Evolutionary conservation across 1,140 invertebrate species (phyloP).

Genomic region (Chironomus striatipennis): DNA sequence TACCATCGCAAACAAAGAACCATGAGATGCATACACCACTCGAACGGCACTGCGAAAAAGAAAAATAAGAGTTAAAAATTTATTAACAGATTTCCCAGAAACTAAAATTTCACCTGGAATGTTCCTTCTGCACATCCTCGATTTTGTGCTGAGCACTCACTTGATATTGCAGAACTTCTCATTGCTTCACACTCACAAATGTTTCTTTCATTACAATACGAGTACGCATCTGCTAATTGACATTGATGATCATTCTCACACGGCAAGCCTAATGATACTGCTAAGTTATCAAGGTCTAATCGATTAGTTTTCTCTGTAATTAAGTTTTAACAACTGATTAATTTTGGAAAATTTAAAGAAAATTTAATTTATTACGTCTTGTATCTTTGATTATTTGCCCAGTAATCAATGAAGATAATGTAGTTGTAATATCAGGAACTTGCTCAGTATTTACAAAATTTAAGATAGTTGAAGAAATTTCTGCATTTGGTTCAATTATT

Average conservation of each 20-base stretch:
- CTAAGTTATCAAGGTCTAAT: constrained; percentile 44
- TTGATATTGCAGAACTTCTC: constrained; percentile 26
- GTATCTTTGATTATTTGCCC: not conserved
- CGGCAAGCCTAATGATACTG: constrained; percentile 64
- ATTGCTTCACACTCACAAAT: constrained; percentile 64
- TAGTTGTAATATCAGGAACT: constrained; percentile 30
- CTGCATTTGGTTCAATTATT: constrained; percentile 41
- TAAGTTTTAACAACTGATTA: constrained; percentile 24
- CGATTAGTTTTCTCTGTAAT: constrained; percentile 37
- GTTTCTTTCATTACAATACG: constrained; percentile 61
- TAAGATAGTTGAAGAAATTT: constrained; percentile 31
- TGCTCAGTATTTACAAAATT: constrained; percentile 31
- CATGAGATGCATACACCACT: constrained; percentile 79
- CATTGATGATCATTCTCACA: constrained; percentile 72
- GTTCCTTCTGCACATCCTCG: constrained; percentile 73
- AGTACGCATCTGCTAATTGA: constrained; percentile 64
- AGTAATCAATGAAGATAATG: constrained; percentile 28
- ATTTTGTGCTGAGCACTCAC: constrained; percentile 56
- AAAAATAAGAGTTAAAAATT: too few relatives aligned
- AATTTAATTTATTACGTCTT: not conserved
- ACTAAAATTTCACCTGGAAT: constrained; percentile 60
- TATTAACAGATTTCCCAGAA: too few relatives aligned
- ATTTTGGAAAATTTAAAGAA: not conserved
- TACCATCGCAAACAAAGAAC: constrained; percentile 90
- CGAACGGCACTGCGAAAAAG: constrained; percentile 64